Evolutionary conservation across 2,797 vertebrate genomes (phyloP).

Genomic region (Anabacerthia variegaticeps): DNA sequence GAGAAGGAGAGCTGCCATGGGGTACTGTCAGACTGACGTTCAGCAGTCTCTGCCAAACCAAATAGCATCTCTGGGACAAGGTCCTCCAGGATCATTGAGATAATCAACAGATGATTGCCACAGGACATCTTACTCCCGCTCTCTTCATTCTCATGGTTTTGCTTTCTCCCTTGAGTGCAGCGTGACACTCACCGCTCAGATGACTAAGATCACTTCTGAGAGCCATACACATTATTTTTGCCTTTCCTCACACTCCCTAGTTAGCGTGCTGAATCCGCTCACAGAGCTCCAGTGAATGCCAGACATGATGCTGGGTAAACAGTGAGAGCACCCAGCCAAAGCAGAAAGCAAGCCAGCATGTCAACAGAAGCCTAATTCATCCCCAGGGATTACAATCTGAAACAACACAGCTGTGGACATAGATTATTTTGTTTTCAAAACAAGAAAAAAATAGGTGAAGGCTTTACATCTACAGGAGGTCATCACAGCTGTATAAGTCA

Average conservation of each 20-base stretch:
- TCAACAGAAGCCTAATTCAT: not conserved
- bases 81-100: not conserved
- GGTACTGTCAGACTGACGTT: not conserved
- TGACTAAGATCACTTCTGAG: not conserved
- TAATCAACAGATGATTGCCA: not conserved
- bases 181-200: not conserved
- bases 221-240: not conserved
- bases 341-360: not conserved
- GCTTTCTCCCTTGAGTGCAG: not conserved
- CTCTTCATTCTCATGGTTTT: not conserved
- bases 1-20: not conserved
- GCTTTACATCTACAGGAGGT: not conserved
- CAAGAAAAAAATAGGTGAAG: not conserved
- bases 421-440: not conserved
- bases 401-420: not conserved
- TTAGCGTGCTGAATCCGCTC: not conserved
- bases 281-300: not conserved
- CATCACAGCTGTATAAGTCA: not conserved
- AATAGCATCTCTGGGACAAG: not conserved
- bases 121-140: not conserved
- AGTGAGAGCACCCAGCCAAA: not conserved
- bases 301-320: not conserved
- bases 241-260: not conserved
- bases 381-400: not conserved
- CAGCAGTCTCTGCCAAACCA: not conserved